These are phyloP conservation scores for Syngnathoides biaculeatus DNA, from an alignment of 2,113 vertebrate genomes.

Conservation along the genomic window DNA sequence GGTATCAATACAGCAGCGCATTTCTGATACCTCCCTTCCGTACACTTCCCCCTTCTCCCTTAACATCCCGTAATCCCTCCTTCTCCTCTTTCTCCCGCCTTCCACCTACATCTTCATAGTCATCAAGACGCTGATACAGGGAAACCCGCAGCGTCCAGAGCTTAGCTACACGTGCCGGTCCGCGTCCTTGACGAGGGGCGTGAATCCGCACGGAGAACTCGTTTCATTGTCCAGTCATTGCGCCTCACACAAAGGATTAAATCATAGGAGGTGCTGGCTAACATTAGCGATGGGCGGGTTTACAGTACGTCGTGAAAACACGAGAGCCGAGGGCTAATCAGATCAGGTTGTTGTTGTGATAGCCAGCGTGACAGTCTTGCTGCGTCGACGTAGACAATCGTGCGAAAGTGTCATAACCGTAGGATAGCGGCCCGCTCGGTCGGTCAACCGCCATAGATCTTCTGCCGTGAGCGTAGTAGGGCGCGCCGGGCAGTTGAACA, in stretches of 20 bases:
- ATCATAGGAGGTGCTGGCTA: conserved; percentile 21
- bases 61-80: conserved; percentile 16
- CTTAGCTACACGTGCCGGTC: conserved; percentile 26
- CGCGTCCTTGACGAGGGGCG: conserved; percentile 21
- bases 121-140: conserved; percentile 62
- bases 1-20: conserved; percentile 54
- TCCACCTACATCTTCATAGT: conserved; percentile 41
- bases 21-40: conserved; percentile 48
- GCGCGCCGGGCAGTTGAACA: too few relatives aligned
- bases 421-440: too few relatives aligned
- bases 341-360: too few relatives aligned
- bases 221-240: conserved; percentile 29
- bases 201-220: conserved; percentile 33
- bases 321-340: conserved; percentile 52
- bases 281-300: conserved; percentile 34
- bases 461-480: too few relatives aligned
- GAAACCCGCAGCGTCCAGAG: conserved; percentile 40
- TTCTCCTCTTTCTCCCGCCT: conserved; percentile 11
- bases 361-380: too few relatives aligned
- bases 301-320: conserved; percentile 39
- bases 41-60: conserved; percentile 20
- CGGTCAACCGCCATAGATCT: too few relatives aligned
- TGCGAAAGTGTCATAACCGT: too few relatives aligned
- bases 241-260: conserved; percentile 17
- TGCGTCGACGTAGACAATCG: too few relatives aligned